Evolutionary conservation across 2,113 vertebrate genomes (phyloP).

Genomic region (Butastur rufipennis): DNA sequence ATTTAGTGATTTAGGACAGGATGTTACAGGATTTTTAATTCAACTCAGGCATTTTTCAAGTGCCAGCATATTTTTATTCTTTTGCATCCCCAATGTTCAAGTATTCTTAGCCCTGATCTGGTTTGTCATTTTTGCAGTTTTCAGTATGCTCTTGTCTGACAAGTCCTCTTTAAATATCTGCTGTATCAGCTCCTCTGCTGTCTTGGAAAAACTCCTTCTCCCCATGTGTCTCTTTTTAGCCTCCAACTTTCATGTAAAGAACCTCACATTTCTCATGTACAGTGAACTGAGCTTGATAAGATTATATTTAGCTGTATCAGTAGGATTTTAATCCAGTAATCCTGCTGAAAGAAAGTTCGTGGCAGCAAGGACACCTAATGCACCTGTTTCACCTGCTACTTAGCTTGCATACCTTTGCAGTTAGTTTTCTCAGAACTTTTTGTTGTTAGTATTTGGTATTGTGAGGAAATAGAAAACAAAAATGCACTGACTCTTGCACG

Average conservation of each 20-base stretch:
- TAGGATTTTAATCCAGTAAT: slow-evolving; percentile 54
- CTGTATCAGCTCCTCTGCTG: neutral
- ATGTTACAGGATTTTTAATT: slow-evolving; percentile 9
- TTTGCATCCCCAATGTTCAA: neutral
- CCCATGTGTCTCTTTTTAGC: neutral
- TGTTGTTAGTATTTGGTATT: neutral
- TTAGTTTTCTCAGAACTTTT: neutral
- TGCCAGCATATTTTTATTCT: neutral
- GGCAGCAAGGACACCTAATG: neutral
- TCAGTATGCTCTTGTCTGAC: slow-evolving; percentile 4
- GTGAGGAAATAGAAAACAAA: neutral
- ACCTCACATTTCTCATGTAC: neutral
- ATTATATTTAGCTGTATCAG: slow-evolving; percentile 53
- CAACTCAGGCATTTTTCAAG: neutral
- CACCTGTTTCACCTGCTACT: neutral
- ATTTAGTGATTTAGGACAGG: neutral
- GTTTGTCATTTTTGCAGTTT: neutral
- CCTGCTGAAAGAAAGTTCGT: neutral
- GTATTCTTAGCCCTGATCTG: neutral
- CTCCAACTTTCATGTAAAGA: neutral
- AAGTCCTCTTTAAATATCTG: slow-evolving; percentile 27
- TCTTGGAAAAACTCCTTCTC: neutral
- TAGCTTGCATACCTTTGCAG: neutral
- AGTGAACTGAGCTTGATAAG: neutral
- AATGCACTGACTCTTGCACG: neutral